Percentiles rank a stretch among this genome's conserved stretches.
Conservation (phyloP, 2,113 vertebrate species). For the Tautogolabrus adspersus region DNA sequence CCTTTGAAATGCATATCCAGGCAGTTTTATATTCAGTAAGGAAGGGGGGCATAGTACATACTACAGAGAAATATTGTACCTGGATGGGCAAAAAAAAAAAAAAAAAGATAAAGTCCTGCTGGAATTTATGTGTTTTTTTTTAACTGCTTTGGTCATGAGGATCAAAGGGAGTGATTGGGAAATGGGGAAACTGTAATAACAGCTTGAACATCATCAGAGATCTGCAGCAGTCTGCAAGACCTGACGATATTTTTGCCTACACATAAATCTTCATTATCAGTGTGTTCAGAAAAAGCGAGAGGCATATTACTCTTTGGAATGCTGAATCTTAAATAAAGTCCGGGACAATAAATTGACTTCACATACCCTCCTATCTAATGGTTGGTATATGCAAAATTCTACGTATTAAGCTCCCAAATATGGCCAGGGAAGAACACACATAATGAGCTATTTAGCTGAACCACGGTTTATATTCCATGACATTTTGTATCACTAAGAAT, state of each 20-base stretch:
- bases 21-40: slow-evolving; percentile 38
- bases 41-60: not conserved
- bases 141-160: slow-evolving; percentile 24
- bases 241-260: not conserved
- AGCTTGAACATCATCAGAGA: not conserved
- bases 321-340: not conserved
- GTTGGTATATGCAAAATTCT: not conserved
- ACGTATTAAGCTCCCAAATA: too few relatives aligned
- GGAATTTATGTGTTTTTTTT: slow-evolving; percentile 24
- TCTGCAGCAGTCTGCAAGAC: not conserved
- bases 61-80: slow-evolving; percentile 26
- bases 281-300: not conserved
- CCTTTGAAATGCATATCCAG: slow-evolving; percentile 70
- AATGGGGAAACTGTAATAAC: slow-evolving; percentile 12
- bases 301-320: not conserved
- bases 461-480: not conserved
- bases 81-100: not conserved
- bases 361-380: not conserved
- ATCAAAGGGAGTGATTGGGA: slow-evolving; percentile 7
- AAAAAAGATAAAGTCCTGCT: slow-evolving; percentile 19
- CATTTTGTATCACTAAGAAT: not conserved
- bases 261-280: slow-evolving; percentile 2
- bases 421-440: too few relatives aligned
- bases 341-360: not conserved
- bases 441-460: not conserved